Base-by-base conservation (phyloP, 2,888 invertebrate species). In the Sminthurinus aureus region DNA sequence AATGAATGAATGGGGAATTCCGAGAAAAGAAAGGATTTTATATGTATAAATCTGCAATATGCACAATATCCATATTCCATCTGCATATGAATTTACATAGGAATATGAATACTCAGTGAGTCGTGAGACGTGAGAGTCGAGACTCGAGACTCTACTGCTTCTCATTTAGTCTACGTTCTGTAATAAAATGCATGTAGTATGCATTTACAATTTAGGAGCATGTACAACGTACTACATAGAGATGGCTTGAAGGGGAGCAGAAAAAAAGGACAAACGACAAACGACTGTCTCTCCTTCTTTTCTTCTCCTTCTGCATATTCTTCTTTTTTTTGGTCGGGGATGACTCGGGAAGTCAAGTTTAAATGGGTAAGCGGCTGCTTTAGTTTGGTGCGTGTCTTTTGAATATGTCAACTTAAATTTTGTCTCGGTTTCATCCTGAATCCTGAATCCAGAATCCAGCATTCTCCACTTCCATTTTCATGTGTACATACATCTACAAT, bases 1-100 rank as follows among this genome's bases (percentile, higher is more conserved):
- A 76, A 76, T 76, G 76, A 75, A 75, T 38, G 38, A 75, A 76
- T 15, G 52, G 52, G 76, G 52, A 58, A 52, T 38, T 38, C 13
- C 24, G 26, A 22, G 71, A 20, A 15, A 24, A 71, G 71, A 71
- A 24, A 22, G 71, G 50, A 52, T 52, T 11, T 22, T 52, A 6
- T 18, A 6, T 13, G 0, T 58, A 58, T 58, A 58, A 6, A 58
- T 58, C 58, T 11, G 58, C 38, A 38, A 4, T 38, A 38, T 38
- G 38, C 38, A 38, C 38, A 38, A 38, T 38, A 38, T 38, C 3
- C 38, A 38, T 38, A n/a, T 38, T 38, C 1, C 38, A 38, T 38
- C 1, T 38, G 38, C 1, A 38, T 38, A 38, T 38, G 38, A 38
- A 38, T 38, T 38, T 38, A 66, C 15, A 24, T 12, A 69, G 12